phyloP scores from a whole-genome alignment of 2,113 vertebrate species.

The Rhagologus leucostigma region DNA sequence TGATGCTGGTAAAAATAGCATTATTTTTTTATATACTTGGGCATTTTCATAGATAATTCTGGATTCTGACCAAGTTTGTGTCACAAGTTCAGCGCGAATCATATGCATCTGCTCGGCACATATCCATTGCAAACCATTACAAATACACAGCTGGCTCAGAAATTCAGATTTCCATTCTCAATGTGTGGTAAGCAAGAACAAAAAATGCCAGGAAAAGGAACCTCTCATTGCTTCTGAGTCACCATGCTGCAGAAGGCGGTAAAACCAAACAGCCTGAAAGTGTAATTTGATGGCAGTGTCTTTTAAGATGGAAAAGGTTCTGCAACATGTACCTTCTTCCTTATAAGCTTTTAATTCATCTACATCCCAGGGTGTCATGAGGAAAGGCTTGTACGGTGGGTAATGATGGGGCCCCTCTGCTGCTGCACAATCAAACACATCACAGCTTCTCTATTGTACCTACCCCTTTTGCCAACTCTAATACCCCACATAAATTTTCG shows the following conservation, averaged over 20 bases:
- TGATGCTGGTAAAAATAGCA: not conserved
- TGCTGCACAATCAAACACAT: not conserved
- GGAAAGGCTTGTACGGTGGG: not conserved
- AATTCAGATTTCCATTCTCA: not conserved
- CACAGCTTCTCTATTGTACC: not conserved
- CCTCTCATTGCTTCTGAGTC: not conserved
- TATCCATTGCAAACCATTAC: not conserved
- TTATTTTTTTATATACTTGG: not conserved
- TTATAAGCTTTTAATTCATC: not conserved
- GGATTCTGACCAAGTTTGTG: not conserved
- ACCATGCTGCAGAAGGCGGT: not conserved
- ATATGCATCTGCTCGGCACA: not conserved
- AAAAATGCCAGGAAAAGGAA: not conserved
- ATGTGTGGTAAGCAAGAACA: not conserved
- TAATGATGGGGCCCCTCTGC: not conserved
- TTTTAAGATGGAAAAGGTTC: not conserved
- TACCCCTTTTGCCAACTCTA: not conserved
- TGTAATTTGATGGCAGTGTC: not conserved
- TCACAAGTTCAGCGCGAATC: not conserved
- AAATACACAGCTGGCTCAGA: not conserved
- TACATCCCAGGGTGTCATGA: not conserved
- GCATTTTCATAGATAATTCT: not conserved
- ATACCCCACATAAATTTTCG: slow-evolving; percentile 27
- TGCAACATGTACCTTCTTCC: not conserved
- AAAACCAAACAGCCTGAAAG: not conserved